These are phyloP conservation scores for Coenonympha glycerion DNA, from an alignment of 2,888 invertebrate species.

Conservation along the genomic window DNA sequence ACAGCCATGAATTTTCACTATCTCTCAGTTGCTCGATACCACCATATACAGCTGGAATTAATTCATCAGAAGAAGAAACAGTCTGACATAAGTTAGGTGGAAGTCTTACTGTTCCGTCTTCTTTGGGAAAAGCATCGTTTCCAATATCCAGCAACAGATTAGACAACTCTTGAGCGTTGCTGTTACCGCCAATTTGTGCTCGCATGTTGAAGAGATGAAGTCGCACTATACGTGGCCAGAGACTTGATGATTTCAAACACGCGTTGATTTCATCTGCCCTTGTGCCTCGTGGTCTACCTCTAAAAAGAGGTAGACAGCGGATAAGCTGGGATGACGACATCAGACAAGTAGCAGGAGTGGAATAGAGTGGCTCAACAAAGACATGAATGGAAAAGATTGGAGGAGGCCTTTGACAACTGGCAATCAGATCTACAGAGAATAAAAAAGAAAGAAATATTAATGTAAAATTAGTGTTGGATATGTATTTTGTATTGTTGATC, in stretches of 20 bases:
- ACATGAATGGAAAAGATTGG: no score
- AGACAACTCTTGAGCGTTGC: constrained; percentile 1
- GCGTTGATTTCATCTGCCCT: no score
- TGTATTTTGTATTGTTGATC: no score
- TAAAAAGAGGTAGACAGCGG: no score
- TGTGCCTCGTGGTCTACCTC: no score
- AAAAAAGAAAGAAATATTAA: no score
- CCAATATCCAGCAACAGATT: not conserved
- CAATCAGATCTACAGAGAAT: no score
- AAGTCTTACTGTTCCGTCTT: constrained; percentile 6
- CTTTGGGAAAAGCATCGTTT: constrained; percentile 3
- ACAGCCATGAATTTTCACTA: constrained; percentile 8
- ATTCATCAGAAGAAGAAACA: constrained; percentile 1
- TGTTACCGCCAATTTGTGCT: not conserved
- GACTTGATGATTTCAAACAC: not conserved
- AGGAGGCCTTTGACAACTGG: no score
- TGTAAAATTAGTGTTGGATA: no score
- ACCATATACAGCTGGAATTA: constrained; percentile 14
- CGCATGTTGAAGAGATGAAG: constrained; percentile 6
- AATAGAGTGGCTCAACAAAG: no score
- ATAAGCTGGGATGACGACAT: no score
- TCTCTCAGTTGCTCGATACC: constrained; percentile 1
- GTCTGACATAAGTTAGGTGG: not conserved
- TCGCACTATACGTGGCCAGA: not conserved
- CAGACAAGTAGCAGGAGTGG: no score